Evolutionary conservation across 2,888 invertebrate genomes (phyloP).

Genomic region (Spodoptera littoralis): DNA sequence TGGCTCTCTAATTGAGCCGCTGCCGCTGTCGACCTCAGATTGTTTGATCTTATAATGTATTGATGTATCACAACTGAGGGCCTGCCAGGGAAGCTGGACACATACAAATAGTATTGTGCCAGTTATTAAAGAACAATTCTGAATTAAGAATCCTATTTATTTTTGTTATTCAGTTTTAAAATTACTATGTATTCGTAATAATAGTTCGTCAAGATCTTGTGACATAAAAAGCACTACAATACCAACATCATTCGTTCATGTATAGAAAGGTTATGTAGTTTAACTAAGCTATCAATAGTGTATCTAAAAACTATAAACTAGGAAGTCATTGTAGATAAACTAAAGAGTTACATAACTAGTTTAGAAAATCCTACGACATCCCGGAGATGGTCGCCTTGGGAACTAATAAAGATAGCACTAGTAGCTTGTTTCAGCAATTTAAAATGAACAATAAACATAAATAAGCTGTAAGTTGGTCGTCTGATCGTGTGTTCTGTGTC

Average conservation of each 20-base stretch:
- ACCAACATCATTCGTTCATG: too few species aligned
- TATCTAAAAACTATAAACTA: conserved; percentile 40
- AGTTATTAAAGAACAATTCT: too few species aligned
- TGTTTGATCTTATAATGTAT: conserved; percentile 49
- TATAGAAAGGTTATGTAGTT: too few species aligned
- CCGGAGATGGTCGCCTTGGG: conserved; percentile 48
- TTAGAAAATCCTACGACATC: conserved; percentile 49
- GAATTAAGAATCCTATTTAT: too few species aligned
- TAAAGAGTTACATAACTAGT: conserved; percentile 16
- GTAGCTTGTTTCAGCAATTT: conserved; percentile 58
- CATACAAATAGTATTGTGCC: neutral
- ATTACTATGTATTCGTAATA: too few species aligned
- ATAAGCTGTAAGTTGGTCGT: conserved; percentile 56
- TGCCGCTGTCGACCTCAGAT: conserved; percentile 20
- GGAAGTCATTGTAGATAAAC: conserved; percentile 38
- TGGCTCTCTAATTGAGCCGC: conserved; percentile 53
- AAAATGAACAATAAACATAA: conserved; percentile 66
- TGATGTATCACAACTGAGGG: conserved; percentile 12
- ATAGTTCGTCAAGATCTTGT: too few species aligned
- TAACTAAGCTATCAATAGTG: conserved; percentile 20
- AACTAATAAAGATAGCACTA: conserved; percentile 58
- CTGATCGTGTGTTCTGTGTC: conserved; percentile 33
- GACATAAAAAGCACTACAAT: too few species aligned
- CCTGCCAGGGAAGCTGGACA: neutral
- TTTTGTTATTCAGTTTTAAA: too few species aligned